phyloP scores from a whole-genome alignment of 2,113 vertebrate species.

The Circaetus gallicus region DNA sequence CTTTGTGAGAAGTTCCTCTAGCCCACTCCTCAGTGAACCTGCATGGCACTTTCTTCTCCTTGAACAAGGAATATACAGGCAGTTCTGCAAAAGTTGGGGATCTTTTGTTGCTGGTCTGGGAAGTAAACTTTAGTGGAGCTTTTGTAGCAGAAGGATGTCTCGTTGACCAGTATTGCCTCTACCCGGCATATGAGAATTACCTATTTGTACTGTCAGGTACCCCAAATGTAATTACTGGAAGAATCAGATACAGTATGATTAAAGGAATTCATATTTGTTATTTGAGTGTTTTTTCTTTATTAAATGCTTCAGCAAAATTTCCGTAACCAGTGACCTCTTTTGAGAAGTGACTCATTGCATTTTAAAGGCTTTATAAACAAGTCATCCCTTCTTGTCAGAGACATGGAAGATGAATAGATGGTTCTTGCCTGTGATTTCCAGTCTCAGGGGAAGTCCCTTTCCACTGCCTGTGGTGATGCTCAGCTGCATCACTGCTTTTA shows the following conservation, averaged over 20 bases:
- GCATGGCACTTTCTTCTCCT: background rate
- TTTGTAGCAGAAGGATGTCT: background rate
- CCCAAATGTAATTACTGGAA: background rate
- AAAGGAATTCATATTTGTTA: background rate
- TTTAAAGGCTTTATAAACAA: slow-evolving; percentile 30
- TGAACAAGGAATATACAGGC: background rate
- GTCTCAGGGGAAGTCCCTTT: slow-evolving; percentile 9
- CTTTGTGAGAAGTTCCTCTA: background rate
- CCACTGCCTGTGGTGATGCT: slow-evolving; percentile 9
- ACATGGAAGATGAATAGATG: slow-evolving; percentile 3
- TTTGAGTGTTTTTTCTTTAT: background rate
- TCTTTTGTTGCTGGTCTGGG: background rate
- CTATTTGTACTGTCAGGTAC: background rate
- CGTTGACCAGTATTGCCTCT: background rate
- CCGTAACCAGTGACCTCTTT: background rate
- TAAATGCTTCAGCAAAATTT: background rate
- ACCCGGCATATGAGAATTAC: background rate
- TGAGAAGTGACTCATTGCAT: slow-evolving; percentile 11
- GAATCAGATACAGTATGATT: background rate
- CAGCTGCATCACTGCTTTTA: background rate
- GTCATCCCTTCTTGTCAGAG: slow-evolving; percentile 3
- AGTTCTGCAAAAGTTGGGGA: background rate
- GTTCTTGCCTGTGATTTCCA: background rate
- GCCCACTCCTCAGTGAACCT: background rate
- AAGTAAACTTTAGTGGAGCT: background rate